phyloP scores from a whole-genome alignment of 2,888 invertebrate genomes.

The Calliopum simillimum region DNA sequence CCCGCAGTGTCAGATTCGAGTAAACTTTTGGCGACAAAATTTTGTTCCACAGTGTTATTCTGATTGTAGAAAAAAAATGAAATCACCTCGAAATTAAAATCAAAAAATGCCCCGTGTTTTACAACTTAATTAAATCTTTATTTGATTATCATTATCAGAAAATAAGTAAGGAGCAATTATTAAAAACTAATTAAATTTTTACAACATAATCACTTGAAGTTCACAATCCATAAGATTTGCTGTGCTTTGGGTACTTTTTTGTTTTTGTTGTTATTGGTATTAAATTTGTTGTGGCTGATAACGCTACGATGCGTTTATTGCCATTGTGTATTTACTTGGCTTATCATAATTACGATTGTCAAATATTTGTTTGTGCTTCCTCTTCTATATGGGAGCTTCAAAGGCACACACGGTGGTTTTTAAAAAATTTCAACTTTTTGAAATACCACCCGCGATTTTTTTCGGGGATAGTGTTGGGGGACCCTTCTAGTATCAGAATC shows the following conservation, averaged over 20 bases:
- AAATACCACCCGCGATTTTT: too few species aligned
- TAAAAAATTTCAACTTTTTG: too few species aligned
- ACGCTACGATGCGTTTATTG: neutral
- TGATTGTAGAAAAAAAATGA: too few species aligned
- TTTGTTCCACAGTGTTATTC: too few species aligned
- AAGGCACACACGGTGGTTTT: too few species aligned
- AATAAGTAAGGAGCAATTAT: neutral
- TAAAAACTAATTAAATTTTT: neutral
- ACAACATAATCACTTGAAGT: constrained; percentile 10
- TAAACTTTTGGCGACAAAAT: too few species aligned
- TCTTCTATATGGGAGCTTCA: constrained; percentile 34
- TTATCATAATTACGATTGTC: constrained; percentile 58
- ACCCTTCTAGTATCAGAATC: too few species aligned
- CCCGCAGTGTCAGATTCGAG: too few species aligned
- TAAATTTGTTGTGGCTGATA: neutral
- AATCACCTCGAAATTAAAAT: too few species aligned
- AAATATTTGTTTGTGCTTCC: constrained; percentile 48
- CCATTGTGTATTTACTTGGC: constrained; percentile 33
- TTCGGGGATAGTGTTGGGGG: too few species aligned
- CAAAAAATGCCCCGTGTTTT: too few species aligned
- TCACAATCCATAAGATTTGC: constrained; percentile 8
- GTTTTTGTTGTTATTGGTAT: neutral
- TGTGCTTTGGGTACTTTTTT: neutral
- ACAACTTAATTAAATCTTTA: too few species aligned
- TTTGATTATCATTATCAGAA: neutral